Conservation (phyloP, 2,113 vertebrate genomes). For the Equus quagga region DNA sequence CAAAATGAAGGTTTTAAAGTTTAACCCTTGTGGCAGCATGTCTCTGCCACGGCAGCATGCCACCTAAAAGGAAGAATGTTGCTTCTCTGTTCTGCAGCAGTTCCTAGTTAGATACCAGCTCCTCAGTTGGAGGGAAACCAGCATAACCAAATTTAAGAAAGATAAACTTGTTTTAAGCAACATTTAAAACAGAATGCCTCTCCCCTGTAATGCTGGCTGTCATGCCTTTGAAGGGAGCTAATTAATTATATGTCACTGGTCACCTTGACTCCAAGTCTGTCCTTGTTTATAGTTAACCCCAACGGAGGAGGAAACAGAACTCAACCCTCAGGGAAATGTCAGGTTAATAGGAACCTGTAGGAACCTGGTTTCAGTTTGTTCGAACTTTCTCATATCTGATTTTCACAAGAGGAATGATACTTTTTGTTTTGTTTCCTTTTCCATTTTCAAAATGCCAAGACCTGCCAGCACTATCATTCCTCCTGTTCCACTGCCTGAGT, state of each 20-base stretch:
- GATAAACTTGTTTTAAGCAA: neutral
- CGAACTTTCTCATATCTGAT: neutral
- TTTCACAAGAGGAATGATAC: constrained; percentile 68
- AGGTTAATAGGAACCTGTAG: neutral
- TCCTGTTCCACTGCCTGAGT: constrained; percentile 58
- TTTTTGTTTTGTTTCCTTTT: neutral
- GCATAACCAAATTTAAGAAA: neutral
- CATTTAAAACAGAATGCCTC: neutral
- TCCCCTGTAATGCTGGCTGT: neutral
- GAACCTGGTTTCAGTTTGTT: constrained; percentile 8
- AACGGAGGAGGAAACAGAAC: constrained; percentile 1
- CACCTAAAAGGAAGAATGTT: constrained; percentile 74
- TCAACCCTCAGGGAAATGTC: neutral
- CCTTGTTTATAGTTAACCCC: constrained; percentile 56
- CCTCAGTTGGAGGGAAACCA: neutral
- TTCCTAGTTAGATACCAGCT: constrained; percentile 41
- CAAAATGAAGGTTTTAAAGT: constrained; percentile 53
- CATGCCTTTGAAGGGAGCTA: constrained; percentile 57
- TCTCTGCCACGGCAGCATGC: constrained; percentile 68
- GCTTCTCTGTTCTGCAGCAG: constrained; percentile 73
- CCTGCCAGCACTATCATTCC: constrained; percentile 58
- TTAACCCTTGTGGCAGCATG: constrained; percentile 69
- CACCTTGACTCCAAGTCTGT: constrained; percentile 56
- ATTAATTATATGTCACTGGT: neutral
- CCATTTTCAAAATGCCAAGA: constrained; percentile 47